Base-by-base conservation (phyloP, 2,113 vertebrate species). In the Oxyura jamaicensis region DNA sequence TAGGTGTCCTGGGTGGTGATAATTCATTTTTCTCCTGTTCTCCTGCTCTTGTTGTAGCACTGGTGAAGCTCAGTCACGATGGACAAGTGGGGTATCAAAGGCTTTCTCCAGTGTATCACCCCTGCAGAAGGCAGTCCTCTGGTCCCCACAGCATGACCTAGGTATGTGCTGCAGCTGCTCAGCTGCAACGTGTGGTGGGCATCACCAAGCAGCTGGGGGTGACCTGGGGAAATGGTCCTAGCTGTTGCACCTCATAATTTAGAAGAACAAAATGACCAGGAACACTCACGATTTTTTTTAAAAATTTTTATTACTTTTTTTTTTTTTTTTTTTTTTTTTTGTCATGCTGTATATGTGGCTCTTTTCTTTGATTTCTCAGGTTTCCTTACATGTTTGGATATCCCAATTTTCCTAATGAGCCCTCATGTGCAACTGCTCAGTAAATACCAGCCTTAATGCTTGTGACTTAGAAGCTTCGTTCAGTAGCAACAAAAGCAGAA, bases 391-490 rank as follows among this genome's bases (percentile, higher is more conserved):
- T 36, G 41, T 96, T 96, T 95, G 46, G 74, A 95, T 90, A 93
- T 83, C 63, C 66, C 95, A 75, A 97, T 97, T 97, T 97, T 93
- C 82, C 81, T 96, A 95, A 97, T 93, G 91, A 96, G 65, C 88
- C 87, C 78, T 92, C 4, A 2, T 93, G 94, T 93, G 71, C 77
- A 96, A 95, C 86, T 77, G 66, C 87, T 94, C 91, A 90, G 68
- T 95, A 95, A 96, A 98, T 95, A 76, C 89, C 88, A 77, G 25
- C 52, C 75, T 96, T 97, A 97, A 94, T 96, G 93, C 96, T 95
- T 81, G 65, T 93, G 94, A 97, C 83, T 98, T 98, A 96, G 83
- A 92, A 96, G 95, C 88, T 97, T 97, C 91, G 65, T 96, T 97
- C 96, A 66, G 83, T 81, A 92, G 91, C 90, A 96, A 95, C 76